phyloP scores from a whole-genome alignment of 2,113 vertebrate genomes.

The Trematomus loennbergii region DNA sequence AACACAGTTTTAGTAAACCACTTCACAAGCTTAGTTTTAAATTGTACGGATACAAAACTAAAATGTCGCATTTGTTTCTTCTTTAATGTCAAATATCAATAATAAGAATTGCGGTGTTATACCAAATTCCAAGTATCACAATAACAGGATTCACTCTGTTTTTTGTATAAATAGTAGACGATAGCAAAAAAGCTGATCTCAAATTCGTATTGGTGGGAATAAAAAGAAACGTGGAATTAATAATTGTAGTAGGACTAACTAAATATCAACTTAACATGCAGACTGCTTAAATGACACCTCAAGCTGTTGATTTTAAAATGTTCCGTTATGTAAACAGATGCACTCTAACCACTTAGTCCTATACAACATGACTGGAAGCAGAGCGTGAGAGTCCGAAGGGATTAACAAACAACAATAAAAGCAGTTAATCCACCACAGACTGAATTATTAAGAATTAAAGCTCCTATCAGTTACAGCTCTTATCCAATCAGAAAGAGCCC shows the following conservation, averaged over 20 bases:
- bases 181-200: neutral
- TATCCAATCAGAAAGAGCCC: neutral
- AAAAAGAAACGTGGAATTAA: neutral
- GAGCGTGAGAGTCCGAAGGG: neutral
- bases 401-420: conserved; percentile 29
- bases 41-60: neutral
- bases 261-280: neutral
- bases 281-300: too few relatives aligned
- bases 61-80: neutral
- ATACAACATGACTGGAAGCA: conserved; percentile 10
- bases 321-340: conserved; percentile 28
- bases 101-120: neutral
- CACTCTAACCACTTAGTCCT: conserved; percentile 12
- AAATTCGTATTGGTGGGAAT: too few relatives aligned
- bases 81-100: neutral
- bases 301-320: neutral
- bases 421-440: conserved; percentile 38
- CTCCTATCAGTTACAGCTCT: conserved; percentile 2
- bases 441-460: conserved; percentile 33
- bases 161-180: neutral
- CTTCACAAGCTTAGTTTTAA: neutral
- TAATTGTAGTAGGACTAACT: neutral
- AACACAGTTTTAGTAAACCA: conserved; percentile 1
- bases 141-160: neutral
- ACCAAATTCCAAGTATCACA: neutral